These are phyloP conservation scores for Coregonus clupeaformis DNA, from an alignment of 2,113 vertebrate genomes.

Conservation along the genomic window DNA sequence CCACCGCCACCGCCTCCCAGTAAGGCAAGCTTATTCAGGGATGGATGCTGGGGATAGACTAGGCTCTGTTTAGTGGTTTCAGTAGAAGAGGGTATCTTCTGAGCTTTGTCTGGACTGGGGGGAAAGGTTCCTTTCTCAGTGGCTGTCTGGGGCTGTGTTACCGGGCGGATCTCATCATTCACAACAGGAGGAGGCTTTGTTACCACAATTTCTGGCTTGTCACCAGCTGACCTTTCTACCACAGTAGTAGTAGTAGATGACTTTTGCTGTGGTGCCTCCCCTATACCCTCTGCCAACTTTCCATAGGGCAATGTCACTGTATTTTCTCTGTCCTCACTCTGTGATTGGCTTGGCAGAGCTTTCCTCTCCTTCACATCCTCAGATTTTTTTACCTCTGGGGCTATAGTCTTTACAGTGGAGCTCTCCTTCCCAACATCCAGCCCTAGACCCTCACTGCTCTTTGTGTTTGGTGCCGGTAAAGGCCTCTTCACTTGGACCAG, in stretches of 20 bases:
- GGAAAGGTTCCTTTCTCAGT: constrained; percentile 11
- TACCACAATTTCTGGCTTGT: neutral
- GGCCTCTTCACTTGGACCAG: too few relatives aligned
- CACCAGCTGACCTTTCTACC: constrained; percentile 11
- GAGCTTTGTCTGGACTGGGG: constrained; percentile 2
- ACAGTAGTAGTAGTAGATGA: neutral
- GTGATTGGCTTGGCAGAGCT: neutral
- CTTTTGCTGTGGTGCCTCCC: constrained; percentile 1
- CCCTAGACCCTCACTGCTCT: neutral
- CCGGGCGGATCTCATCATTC: constrained; percentile 23
- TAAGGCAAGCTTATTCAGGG: constrained; percentile 45
- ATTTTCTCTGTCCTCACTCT: constrained; percentile 11
- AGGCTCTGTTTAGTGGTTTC: constrained; percentile 31
- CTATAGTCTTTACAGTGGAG: constrained; percentile 16
- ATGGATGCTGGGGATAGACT: constrained; percentile 36
- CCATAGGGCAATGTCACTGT: neutral
- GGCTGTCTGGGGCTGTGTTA: neutral
- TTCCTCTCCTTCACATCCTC: neutral
- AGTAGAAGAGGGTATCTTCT: constrained; percentile 18
- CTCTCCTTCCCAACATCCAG: neutral
- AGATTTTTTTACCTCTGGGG: too few relatives aligned
- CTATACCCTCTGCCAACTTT: constrained; percentile 6
- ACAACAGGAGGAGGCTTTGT: constrained; percentile 19
- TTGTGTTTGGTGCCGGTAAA: constrained; percentile 9
- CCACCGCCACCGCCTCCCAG: constrained; percentile 40